Conservation (phyloP, 2,797 vertebrate genomes). For the Cynopterus sphinx region DNA sequence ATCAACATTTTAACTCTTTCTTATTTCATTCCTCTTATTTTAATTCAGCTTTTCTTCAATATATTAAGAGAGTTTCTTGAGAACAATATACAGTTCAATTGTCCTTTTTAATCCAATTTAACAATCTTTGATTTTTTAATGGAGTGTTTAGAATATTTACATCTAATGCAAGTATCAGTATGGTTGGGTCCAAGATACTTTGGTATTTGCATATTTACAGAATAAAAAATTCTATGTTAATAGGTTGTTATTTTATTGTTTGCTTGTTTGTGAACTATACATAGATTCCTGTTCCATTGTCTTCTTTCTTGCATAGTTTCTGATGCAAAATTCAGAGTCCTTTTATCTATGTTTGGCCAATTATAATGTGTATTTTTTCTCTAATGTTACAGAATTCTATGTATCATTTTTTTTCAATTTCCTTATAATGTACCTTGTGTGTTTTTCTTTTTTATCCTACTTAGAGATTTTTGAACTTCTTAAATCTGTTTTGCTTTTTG, state of each 20-base stretch:
- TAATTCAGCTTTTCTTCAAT: not conserved
- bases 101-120: not conserved
- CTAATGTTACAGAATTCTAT: not conserved
- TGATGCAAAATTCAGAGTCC: not conserved
- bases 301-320: not conserved
- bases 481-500: not conserved
- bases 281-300: not conserved
- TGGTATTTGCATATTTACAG: not conserved
- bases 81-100: not conserved
- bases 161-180: not conserved
- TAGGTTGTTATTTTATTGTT: not conserved
- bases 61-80: not conserved
- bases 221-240: not conserved
- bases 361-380: not conserved
- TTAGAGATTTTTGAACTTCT: not conserved
- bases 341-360: not conserved
- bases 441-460: not conserved
- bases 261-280: not conserved
- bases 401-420: not conserved
- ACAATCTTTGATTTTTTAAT: not conserved
- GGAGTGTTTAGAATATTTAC: not conserved
- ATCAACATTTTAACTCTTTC: not conserved
- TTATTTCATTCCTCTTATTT: not conserved
- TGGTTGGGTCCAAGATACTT: not conserved
- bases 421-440: not conserved